Conservation (phyloP, 2,888 invertebrate species). For the Platerodrilus igneus region DNA sequence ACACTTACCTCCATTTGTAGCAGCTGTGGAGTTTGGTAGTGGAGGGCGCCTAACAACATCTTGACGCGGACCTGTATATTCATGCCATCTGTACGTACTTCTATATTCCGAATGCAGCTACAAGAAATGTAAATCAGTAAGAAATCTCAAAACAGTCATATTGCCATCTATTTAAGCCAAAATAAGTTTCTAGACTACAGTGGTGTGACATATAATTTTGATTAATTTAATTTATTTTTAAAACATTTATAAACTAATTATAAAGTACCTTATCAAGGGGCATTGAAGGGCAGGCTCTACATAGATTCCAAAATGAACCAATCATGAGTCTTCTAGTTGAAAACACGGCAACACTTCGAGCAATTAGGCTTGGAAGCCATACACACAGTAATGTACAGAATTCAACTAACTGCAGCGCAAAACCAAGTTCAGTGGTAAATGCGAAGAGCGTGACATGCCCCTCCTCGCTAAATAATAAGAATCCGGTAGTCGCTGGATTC, state of each 20-base stretch:
- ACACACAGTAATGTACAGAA: slow-evolving; percentile 26
- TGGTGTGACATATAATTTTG: slow-evolving; percentile 3
- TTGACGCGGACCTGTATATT: slow-evolving; percentile 75
- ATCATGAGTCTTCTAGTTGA: slow-evolving; percentile 65
- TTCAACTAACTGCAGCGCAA: slow-evolving; percentile 22
- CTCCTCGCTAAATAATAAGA: slow-evolving; percentile 32
- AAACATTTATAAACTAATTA: slow-evolving; percentile 1
- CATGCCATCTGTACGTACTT: slow-evolving; percentile 94
- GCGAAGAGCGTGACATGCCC: slow-evolving; percentile 33
- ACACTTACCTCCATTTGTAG: slow-evolving; percentile 33
- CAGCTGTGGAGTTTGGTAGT: slow-evolving; percentile 47
- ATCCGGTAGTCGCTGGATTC: slow-evolving; percentile 29
- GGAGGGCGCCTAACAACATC: slow-evolving; percentile 64
- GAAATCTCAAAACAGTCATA: slow-evolving; percentile 12
- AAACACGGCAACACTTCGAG: slow-evolving; percentile 28
- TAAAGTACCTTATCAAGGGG: slow-evolving; percentile 85
- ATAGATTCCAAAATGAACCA: slow-evolving; percentile 96
- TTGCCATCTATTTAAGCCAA: too few species aligned
- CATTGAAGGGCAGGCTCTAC: slow-evolving; percentile 95
- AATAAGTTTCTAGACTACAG: too few species aligned
- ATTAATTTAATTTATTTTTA: neutral
- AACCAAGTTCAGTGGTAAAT: slow-evolving; percentile 27
- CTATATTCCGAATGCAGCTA: slow-evolving; percentile 92
- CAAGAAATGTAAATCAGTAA: slow-evolving; percentile 32
- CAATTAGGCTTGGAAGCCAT: slow-evolving; percentile 32